Evolutionary conservation across 2,113 vertebrate species (phyloP).

Genomic region (Macroglossus sobrinus): DNA sequence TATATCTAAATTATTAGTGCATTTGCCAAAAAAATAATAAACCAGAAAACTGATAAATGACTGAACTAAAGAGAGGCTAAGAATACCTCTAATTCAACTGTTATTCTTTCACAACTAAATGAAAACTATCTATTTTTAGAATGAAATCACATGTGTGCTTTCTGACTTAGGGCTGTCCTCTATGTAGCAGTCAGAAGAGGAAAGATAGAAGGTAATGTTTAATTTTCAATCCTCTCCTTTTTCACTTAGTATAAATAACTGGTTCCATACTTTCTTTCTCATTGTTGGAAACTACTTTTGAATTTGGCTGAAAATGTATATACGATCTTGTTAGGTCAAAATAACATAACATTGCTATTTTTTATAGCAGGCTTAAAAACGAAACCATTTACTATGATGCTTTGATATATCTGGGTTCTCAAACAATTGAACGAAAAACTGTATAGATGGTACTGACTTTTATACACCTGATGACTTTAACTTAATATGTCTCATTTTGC

Average conservation of each 20-base stretch:
- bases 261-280: neutral
- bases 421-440: neutral
- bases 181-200: neutral
- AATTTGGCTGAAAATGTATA: neutral
- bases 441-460: neutral
- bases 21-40: neutral
- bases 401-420: neutral
- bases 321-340: slow-evolving; percentile 15
- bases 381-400: neutral
- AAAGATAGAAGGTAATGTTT: neutral
- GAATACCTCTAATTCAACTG: neutral
- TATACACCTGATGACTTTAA: neutral
- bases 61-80: neutral
- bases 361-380: neutral
- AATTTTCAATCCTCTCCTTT: neutral
- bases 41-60: neutral
- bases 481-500: neutral
- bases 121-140: neutral
- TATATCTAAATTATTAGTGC: neutral
- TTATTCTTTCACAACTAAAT: neutral
- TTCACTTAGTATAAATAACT: neutral
- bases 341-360: neutral
- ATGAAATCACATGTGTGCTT: neutral
- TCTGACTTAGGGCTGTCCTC: neutral
- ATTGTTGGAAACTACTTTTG: neutral